Evolutionary conservation across 2,888 invertebrate genomes (phyloP).

Genomic region (Sturmia bella): DNA sequence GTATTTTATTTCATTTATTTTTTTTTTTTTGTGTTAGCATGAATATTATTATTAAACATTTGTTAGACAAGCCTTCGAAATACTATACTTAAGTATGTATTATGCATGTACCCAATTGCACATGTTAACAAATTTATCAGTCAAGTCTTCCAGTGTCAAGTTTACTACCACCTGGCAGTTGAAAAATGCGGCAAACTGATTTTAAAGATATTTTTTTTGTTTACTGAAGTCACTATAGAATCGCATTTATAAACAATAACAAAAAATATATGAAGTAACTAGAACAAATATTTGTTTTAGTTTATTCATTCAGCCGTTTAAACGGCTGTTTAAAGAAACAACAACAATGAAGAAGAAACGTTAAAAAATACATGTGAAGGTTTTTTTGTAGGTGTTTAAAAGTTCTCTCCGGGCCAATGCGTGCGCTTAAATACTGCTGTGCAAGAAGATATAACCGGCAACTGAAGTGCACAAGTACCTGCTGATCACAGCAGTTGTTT

Average conservation of each 20-base stretch:
- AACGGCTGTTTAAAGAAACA: conserved; percentile 61
- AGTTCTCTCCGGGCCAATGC: conserved; percentile 31
- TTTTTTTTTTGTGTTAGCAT: no score
- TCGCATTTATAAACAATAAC: conserved; percentile 1
- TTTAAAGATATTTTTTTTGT: conserved; percentile 41
- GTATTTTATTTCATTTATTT: no score
- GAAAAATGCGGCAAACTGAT: conserved; percentile 14
- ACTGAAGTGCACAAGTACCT: conserved; percentile 16
- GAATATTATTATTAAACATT: neutral
- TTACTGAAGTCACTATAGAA: neutral
- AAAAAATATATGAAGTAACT: conserved; percentile 17
- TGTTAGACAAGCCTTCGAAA: conserved; percentile 11
- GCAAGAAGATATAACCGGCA: conserved; percentile 1
- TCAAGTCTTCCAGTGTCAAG: conserved; percentile 30
- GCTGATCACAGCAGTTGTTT: conserved; percentile 44
- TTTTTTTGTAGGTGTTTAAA: conserved; percentile 40
- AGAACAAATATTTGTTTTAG: conserved; percentile 49
- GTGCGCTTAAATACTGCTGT: conserved; percentile 1
- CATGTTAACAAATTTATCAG: conserved; percentile 24
- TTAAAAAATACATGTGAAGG: conserved; percentile 41
- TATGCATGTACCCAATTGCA: neutral
- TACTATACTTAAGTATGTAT: no score
- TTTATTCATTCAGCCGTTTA: conserved; percentile 38
- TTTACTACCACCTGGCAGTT: no score
- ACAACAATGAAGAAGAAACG: conserved; percentile 5